Evolutionary conservation across 2,888 invertebrate species (phyloP), one percentile per base, ranked within the genome.

Genomic region (Tinea pellionella): DNA sequence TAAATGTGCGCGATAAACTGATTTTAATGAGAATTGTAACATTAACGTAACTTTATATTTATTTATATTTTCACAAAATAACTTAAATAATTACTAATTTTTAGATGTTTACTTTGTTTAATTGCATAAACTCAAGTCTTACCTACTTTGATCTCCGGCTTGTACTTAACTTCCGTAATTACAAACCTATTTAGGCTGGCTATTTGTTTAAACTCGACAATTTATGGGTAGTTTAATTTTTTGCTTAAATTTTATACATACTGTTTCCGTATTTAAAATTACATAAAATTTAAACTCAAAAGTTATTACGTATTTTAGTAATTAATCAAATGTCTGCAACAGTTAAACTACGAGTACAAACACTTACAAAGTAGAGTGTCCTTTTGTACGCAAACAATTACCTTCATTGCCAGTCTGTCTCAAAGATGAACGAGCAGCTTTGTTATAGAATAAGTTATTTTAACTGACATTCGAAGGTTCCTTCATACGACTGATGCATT

Each of bases 371-470:
- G 47, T 47, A 47, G 15, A 47, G 47, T 47, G 47, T 47, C 47
- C 47, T 47, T 79, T 77, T 79, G 78, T 75, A 72, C 73, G 66
- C 72, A 76, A 71, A 76, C 77, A 76, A 82, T 83, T 75, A 78
- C 68, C 75, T 77, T 79, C 79, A 77, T 72, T 68, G 67, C 65
- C 66, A 65, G 74, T 73, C 66, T 69, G 71, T 68, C 51, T 37
- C 29, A n/a, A 53, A 53, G 53, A 53, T 53, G 53, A 24, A 53
- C 53, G 24, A 53, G 19, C 19, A 24, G 19, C 24, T 53, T 47
- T 47, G 47, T 47, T 15, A 47, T 47, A 16, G 15, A 6, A 47
- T 47, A 15, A 15, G 47, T 41, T 41, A 41, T 47, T 47, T 53
- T 53, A 53, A 53, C 19, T 53, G 24, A 24, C 53, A 53, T 53